Percentiles rank a stretch among this genome's conserved stretches.
phyloP scores from a whole-genome alignment of 2,113 vertebrate species.

The Cairina moschata region DNA sequence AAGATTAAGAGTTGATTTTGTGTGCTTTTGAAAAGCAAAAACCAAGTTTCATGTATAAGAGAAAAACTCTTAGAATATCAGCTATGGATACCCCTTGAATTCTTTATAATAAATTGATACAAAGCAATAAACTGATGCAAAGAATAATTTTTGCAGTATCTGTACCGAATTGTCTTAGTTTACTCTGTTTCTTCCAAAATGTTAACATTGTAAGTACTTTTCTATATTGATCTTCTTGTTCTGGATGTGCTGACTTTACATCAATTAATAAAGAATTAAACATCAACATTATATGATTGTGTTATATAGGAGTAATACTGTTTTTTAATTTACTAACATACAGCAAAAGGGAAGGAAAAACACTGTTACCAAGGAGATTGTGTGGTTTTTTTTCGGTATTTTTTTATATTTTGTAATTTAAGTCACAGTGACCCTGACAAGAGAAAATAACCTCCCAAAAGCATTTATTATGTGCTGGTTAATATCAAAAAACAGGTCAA shows the following conservation, averaged over 20 bases:
- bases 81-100: background rate
- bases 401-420: background rate
- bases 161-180: background rate
- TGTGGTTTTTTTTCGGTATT: background rate
- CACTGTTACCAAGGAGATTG: background rate
- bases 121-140: background rate
- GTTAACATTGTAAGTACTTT: background rate
- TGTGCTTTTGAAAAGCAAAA: background rate
- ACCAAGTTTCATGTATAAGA: background rate
- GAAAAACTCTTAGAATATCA: background rate
- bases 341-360: background rate
- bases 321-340: background rate
- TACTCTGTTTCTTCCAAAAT: background rate
- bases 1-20: background rate
- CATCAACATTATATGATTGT: background rate
- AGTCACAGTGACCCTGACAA: slow-evolving; percentile 20
- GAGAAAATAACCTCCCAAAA: background rate
- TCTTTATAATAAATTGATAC: background rate
- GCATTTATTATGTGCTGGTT: background rate
- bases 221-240: background rate
- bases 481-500: background rate
- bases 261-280: background rate
- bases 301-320: background rate
- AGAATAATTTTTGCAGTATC: background rate
- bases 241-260: background rate